Percentiles rank a stretch among this genome's conserved stretches.
These are phyloP conservation scores for Eulemur rufifrons DNA, from an alignment of 2,113 vertebrate species.

Conservation along the genomic window DNA sequence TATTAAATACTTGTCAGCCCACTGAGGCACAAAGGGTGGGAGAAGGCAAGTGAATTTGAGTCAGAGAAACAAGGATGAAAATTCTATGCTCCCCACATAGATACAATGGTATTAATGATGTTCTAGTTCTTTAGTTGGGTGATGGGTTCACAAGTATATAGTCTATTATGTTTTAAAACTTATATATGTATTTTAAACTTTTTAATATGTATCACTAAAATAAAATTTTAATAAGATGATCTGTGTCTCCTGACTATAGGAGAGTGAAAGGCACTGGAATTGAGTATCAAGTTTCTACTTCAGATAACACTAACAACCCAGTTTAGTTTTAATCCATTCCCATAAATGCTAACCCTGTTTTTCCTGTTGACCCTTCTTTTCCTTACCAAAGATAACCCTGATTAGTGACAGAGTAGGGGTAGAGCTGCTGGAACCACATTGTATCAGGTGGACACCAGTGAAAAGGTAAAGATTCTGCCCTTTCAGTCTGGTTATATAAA, in stretches of 20 bases:
- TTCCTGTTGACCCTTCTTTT: background rate
- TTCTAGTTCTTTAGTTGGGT: constrained; percentile 7
- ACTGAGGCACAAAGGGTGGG: background rate
- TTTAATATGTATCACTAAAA: constrained; percentile 8
- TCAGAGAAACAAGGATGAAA: constrained; percentile 33
- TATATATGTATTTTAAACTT: background rate
- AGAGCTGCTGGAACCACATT: background rate
- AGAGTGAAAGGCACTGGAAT: background rate
- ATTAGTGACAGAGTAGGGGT: background rate
- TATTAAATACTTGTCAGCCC: background rate
- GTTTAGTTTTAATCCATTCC: background rate
- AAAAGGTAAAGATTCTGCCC: constrained; percentile 31
- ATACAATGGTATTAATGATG: background rate
- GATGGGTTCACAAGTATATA: background rate
- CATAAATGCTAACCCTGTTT: background rate
- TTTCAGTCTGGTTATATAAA: constrained; percentile 25
- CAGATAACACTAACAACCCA: constrained; percentile 14
- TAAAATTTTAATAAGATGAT: constrained; percentile 29
- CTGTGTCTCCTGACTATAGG: background rate
- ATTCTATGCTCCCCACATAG: background rate
- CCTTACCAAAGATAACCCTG: background rate
- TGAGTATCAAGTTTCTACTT: constrained; percentile 22
- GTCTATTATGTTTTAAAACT: constrained; percentile 35
- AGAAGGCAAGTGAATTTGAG: background rate
- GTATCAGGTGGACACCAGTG: background rate